These are phyloP conservation scores for Burhinus bistriatus DNA, from an alignment of 2,113 vertebrate species.

Conservation along the genomic window DNA sequence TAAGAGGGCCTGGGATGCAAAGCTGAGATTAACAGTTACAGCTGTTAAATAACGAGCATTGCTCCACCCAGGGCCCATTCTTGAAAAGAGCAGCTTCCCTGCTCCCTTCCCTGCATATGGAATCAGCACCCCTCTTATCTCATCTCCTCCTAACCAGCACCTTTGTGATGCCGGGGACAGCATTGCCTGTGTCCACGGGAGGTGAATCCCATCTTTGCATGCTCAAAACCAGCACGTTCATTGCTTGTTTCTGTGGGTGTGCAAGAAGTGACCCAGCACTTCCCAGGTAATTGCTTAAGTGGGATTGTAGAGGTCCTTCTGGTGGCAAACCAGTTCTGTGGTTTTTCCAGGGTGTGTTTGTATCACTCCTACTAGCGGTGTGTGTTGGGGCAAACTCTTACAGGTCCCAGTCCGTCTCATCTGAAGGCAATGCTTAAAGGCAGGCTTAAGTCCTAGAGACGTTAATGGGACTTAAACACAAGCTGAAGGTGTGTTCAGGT, in stretches of 20 bases:
- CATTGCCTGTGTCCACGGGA: neutral
- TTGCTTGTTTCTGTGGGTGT: neutral
- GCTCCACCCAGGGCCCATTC: neutral
- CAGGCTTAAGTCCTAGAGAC: neutral
- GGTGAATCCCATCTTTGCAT: accelerated
- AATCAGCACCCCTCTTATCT: accelerated
- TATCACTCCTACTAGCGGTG: accelerated
- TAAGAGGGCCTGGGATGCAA: neutral
- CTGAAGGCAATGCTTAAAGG: neutral
- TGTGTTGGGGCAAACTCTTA: neutral
- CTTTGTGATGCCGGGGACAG: neutral
- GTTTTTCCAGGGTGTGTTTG: neutral
- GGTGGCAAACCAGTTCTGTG: neutral
- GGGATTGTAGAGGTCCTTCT: neutral
- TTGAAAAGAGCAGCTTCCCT: neutral
- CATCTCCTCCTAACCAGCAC: neutral
- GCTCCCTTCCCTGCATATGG: accelerated
- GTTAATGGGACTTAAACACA: neutral
- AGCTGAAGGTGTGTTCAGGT: neutral
- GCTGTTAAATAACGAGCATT: neutral
- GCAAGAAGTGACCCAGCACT: neutral
- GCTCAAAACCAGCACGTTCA: neutral
- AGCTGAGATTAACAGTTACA: neutral
- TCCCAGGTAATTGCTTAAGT: neutral
- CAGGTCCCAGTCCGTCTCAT: accelerated